Evolutionary conservation across 2,113 vertebrate species (phyloP).

Genomic region (Columbina picui): DNA sequence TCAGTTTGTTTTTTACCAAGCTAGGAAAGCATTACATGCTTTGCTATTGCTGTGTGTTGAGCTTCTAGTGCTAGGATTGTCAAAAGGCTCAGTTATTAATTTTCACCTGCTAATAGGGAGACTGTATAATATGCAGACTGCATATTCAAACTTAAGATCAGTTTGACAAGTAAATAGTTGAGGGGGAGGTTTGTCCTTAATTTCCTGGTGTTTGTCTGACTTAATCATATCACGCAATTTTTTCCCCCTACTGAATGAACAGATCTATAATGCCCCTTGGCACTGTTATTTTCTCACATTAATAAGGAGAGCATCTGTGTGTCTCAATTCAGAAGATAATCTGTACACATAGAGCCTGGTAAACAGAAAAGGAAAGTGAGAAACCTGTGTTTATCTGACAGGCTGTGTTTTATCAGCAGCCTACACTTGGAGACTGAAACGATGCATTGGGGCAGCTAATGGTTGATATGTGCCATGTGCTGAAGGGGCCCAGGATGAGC

Average conservation of each 20-base stretch:
- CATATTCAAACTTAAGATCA: background rate
- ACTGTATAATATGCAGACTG: background rate
- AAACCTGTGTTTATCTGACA: slow-evolving; percentile 15
- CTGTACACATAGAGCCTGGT: background rate
- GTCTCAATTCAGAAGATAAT: background rate
- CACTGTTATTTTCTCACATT: slow-evolving; percentile 36
- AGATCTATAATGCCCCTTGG: slow-evolving; percentile 31
- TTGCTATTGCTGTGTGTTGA: background rate
- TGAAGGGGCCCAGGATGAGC: background rate
- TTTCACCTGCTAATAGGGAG: background rate
- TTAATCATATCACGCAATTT: background rate
- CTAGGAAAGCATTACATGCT: background rate
- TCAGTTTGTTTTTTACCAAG: background rate
- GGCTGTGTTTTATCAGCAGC: background rate
- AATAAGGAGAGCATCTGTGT: slow-evolving; percentile 54
- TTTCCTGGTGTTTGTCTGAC: slow-evolving; percentile 14
- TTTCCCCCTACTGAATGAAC: background rate
- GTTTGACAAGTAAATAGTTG: background rate
- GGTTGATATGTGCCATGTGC: background rate
- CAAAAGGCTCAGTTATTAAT: background rate
- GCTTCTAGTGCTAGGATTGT: slow-evolving; percentile 5
- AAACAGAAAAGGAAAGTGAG: background rate
- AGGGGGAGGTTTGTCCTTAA: background rate
- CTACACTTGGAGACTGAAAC: background rate
- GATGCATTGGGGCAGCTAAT: background rate